Base-by-base conservation (phyloP, 2,888 invertebrate species). In the Pseudeuparius sepicola region DNA sequence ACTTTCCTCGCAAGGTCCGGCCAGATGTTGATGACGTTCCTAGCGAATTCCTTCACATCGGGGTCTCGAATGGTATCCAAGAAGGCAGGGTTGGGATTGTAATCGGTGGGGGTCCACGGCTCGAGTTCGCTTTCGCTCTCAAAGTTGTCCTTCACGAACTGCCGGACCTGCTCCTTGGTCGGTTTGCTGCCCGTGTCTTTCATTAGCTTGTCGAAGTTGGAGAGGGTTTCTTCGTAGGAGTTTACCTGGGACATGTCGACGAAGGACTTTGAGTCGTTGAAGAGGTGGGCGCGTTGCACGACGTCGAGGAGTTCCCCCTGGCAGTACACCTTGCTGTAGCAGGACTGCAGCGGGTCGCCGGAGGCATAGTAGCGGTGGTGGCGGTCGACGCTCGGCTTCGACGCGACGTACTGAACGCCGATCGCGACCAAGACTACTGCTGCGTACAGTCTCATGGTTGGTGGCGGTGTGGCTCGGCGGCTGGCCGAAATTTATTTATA, bases 241-340 rank as follows among this genome's bases (percentile, higher is more conserved):
- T 41, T 34, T 9, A 17, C 31, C 27, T 36, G 39, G 17, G 74
- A 73, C 59, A 79, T 70, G 54, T 88, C 87, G 6, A 88, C 87
- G 59, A 86, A 88, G 1, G 79, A 76, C 58, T 88, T 88, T 17
- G 85, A 85, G 59, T 88, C 87, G 4, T 64, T 53, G 58, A 68
- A 84, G 40, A 87, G 58, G 13, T 65, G 56, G 0, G 77, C 68
- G 56, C 72, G 62, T 59, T 87, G 85, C 2, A 87, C 71, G n/a
- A 73, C 69, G 48, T 82, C 73, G 27, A 88, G 68, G 3, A 88
- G 65, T 0, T 69, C 60, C 24, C 86, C 85, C 51, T 78, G 61
- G 60, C 85, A 86, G 65, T 78, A 87, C 42, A 87, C 70, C 29
- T 71, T 67, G 50, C 73, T 79, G 47, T 46, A 49, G 50, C 72